Base-by-base conservation (phyloP, 2,113 vertebrate species). In the Chaenogobius annularis region DNA sequence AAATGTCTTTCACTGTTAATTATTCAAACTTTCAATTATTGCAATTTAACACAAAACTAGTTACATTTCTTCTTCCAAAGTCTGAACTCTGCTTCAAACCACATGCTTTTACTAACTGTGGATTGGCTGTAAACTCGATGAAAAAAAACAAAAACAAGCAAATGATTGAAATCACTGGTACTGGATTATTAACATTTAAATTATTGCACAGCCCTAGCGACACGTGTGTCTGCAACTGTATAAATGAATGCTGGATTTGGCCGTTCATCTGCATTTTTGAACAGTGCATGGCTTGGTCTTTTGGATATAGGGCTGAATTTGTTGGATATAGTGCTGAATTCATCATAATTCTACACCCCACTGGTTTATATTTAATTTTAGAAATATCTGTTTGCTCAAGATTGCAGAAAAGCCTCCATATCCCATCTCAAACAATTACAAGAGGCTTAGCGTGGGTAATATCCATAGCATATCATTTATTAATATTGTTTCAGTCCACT, bases 401-500 rank as follows among this genome's bases (percentile, higher is more conserved):
- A 66, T 43, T 23, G 12, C 3, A 67, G 68, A 76, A 23, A 72
- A 65, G 46, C 17, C 55, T 14, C 20, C 17, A 17, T 61, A 35
- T 35, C 14, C 58, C 5, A 61, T 11, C 56, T 82, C 55, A 43
- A 56, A 50, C 72, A 43, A 61, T 77, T 80, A 64, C 78, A 71
- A 52, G 70, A 20, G 35, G 63, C 84, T 85, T 74, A 79, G 72
- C 73, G 56, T 67, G 56, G 35, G 72, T 59, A 68, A 74, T 70
- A 73, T 78, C 72, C 79, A 85, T 70, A 75, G 73, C 11, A 48
- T 10, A 85, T 87, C 0, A 87, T 68, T 85, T 83, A 89, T 88
- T 84, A 74, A 87, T 85, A 19, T 10, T 82, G 20, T 17, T 46
- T 19, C 20, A 69, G 62, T n/a, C 59, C 44, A 14, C 7, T 54